Percentiles rank a stretch among this genome's conserved stretches.
phyloP scores from a whole-genome alignment of 2,888 invertebrate species.

The Scaptomyza cyrtandrae region DNA sequence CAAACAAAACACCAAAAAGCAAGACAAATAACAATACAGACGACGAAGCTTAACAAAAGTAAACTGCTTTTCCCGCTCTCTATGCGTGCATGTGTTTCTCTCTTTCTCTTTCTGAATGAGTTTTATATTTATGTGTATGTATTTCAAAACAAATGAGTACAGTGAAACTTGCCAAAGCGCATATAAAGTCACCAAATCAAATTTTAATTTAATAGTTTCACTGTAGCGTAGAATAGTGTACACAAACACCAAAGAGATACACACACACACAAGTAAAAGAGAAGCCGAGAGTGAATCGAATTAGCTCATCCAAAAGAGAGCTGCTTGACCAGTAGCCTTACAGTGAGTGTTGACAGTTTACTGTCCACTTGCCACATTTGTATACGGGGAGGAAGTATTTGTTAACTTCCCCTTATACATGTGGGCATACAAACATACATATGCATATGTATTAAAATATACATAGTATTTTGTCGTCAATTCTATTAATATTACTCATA shows the following conservation, averaged over 20 bases:
- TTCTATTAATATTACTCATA: slow-evolving; percentile 31
- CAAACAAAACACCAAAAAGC: slow-evolving; percentile 32
- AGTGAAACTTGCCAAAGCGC: slow-evolving; percentile 41
- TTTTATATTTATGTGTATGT: not conserved
- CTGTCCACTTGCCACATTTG: slow-evolving; percentile 16
- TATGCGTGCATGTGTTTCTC: not conserved
- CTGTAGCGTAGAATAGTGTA: slow-evolving; percentile 22
- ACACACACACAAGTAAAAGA: slow-evolving; percentile 11
- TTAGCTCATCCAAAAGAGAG: slow-evolving; percentile 56
- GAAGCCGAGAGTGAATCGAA: slow-evolving; percentile 28
- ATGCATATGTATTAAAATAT: not conserved
- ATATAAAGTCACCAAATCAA: slow-evolving; percentile 15
- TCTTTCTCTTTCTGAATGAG: not conserved
- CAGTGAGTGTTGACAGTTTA: slow-evolving; percentile 45
- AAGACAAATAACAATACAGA: slow-evolving; percentile 33
- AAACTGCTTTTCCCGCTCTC: slow-evolving; percentile 3
- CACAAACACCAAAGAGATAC: slow-evolving; percentile 18
- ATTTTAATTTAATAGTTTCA: slow-evolving; percentile 29
- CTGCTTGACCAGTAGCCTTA: slow-evolving; percentile 40
- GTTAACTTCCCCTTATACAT: not conserved
- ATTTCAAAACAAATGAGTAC: slow-evolving; percentile 27
- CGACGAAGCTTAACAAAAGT: slow-evolving; percentile 21
- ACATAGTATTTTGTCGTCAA: not conserved
- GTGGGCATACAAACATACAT: not conserved
- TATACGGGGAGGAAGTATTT: slow-evolving; percentile 3